Evolutionary conservation across 2,888 invertebrate species (phyloP).

Genomic region (Oxytorus armatus): DNA sequence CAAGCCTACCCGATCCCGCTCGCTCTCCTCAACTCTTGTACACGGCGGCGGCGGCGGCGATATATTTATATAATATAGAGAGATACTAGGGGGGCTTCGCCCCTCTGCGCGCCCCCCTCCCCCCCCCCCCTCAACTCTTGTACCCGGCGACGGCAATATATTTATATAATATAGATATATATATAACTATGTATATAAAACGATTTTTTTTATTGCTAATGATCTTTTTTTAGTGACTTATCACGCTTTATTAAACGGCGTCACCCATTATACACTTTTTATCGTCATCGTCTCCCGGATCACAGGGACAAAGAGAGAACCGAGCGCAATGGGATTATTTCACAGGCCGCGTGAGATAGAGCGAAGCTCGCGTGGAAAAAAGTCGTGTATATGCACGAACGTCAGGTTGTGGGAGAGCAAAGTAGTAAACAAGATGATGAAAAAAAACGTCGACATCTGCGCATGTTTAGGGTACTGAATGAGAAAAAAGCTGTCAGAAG

Average conservation of each 20-base stretch:
- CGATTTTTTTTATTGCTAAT: no score
- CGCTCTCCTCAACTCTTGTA: no score
- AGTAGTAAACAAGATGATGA: conserved; percentile 40
- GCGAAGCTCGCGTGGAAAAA: conserved; percentile 20
- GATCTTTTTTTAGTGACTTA: conserved; percentile 23
- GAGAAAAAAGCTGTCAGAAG: conserved; percentile 9
- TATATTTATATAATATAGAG: no score
- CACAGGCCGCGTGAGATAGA: conserved; percentile 57
- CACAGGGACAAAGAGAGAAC: conserved; percentile 32
- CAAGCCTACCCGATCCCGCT: no score
- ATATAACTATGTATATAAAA: no score
- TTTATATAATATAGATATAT: no score
- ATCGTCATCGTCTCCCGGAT: conserved; percentile 58
- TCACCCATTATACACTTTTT: conserved; percentile 53
- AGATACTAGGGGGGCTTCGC: no score
- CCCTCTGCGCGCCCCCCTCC: no score
- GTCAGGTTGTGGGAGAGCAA: conserved; percentile 36
- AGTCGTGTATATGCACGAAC: conserved; percentile 33
- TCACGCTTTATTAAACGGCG: conserved; percentile 60
- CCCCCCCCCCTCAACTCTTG: no score
- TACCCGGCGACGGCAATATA: no score
- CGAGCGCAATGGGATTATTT: conserved; percentile 47
- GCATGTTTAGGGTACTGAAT: conserved; percentile 32
- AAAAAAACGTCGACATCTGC: conserved; percentile 57
- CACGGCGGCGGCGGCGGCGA: no score